Evolutionary conservation across 2,797 vertebrate genomes (phyloP).

Genomic region (Prionace glauca): DNA sequence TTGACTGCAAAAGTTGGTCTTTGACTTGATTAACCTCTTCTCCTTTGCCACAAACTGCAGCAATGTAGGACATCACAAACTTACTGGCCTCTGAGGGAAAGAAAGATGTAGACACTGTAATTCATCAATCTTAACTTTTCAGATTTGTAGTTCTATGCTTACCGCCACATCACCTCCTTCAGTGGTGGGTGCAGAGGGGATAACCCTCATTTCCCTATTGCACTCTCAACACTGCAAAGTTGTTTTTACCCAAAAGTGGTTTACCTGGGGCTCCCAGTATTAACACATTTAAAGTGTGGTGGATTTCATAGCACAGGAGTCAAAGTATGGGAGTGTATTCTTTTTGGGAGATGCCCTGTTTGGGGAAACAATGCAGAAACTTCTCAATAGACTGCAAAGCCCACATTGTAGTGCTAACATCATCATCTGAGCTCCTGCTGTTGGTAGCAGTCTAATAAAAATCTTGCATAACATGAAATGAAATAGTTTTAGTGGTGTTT

Average conservation of each 20-base stretch:
- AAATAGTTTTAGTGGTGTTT: background rate
- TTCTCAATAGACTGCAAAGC: background rate
- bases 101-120: background rate
- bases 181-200: background rate
- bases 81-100: slow-evolving; percentile 62
- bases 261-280: background rate
- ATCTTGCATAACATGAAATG: background rate
- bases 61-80: slow-evolving; percentile 68
- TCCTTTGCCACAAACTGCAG: slow-evolving; percentile 61
- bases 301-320: background rate
- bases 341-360: background rate
- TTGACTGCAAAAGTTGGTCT: slow-evolving; percentile 67
- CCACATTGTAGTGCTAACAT: background rate
- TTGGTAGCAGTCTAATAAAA: background rate
- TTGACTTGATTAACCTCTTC: slow-evolving; percentile 67
- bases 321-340: background rate
- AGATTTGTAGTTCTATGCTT: background rate
- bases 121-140: accelerated
- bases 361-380: background rate
- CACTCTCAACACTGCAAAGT: background rate
- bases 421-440: background rate
- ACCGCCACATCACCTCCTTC: background rate
- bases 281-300: background rate
- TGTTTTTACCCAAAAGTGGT: background rate
- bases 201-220: background rate